Evolutionary conservation across 2,888 invertebrate species (phyloP).

Genomic region (Habrosyne pyritoides): DNA sequence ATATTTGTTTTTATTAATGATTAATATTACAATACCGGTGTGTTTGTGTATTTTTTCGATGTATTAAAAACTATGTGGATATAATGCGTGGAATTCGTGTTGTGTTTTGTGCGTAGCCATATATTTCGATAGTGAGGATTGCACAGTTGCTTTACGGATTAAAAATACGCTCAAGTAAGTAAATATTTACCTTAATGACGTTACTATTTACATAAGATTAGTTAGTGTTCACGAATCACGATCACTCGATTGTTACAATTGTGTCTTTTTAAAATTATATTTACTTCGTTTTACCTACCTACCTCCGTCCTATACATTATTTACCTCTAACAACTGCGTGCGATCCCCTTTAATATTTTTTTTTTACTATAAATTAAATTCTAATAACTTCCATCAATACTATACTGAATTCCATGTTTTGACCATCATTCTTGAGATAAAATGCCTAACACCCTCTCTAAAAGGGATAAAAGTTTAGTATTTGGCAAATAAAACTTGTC

Average conservation of each 20-base stretch:
- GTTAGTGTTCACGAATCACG: constrained; percentile 5
- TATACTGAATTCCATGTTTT: too few relatives aligned
- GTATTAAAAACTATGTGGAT: constrained; percentile 53
- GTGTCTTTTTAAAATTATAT: neutral
- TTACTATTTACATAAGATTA: constrained; percentile 21
- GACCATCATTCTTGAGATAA: too few relatives aligned
- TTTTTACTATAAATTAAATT: too few relatives aligned
- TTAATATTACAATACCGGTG: constrained; percentile 41
- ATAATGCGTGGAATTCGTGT: constrained; percentile 71
- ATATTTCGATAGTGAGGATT: constrained; percentile 60
- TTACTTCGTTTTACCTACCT: too few relatives aligned
- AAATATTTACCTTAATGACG: constrained; percentile 68
- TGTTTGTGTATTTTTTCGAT: constrained; percentile 52
- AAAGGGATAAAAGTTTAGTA: too few relatives aligned
- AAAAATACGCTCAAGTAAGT: constrained; percentile 75
- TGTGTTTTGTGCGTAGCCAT: constrained; percentile 66
- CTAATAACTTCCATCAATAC: too few relatives aligned
- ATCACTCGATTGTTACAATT: neutral
- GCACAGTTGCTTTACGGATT: constrained; percentile 66
- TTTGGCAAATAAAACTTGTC: too few relatives aligned
- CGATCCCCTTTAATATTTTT: too few relatives aligned
- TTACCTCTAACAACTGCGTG: too few relatives aligned
- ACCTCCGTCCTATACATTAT: too few relatives aligned
- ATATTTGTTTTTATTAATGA: constrained; percentile 39
- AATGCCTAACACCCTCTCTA: too few relatives aligned